Evolutionary conservation across 2,888 invertebrate species (phyloP).

Genomic region (Chaitophorus viminalis): DNA sequence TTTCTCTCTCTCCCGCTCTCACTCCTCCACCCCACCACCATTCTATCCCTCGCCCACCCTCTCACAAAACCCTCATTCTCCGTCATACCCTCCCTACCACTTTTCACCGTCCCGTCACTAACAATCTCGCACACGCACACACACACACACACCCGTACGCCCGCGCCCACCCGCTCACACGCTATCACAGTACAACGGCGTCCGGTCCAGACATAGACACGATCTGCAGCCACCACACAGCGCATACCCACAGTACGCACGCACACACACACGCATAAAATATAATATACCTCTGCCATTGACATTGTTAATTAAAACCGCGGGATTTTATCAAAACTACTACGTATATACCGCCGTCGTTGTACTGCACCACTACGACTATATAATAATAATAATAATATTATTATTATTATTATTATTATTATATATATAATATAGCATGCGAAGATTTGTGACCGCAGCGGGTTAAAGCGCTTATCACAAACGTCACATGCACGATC

Average conservation of each 20-base stretch:
- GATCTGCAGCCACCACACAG: not conserved
- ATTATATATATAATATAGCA: not conserved
- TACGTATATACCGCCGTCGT: too few species aligned
- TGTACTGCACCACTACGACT: not conserved
- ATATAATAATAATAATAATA: not conserved
- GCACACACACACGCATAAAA: not conserved
- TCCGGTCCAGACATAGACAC: constrained; percentile 56
- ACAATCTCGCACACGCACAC: too few species aligned
- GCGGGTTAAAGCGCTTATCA: constrained; percentile 46
- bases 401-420: too few species aligned
- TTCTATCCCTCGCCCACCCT: not conserved
- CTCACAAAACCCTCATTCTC: too few species aligned
- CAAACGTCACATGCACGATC: constrained; percentile 52
- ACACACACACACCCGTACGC: too few species aligned
- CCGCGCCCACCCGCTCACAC: too few species aligned
- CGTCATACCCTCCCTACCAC: too few species aligned
- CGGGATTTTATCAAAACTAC: constrained; percentile 56
- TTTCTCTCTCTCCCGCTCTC: not conserved
- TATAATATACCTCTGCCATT: constrained; percentile 55
- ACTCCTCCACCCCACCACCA: not conserved
- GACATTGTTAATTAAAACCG: constrained; percentile 60
- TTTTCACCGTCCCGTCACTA: too few species aligned
- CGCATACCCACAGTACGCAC: not conserved
- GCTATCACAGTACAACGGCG: not conserved
- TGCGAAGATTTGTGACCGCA: not conserved